phyloP scores from a whole-genome alignment of 2,113 vertebrate genomes.

The Lycaon pictus region DNA sequence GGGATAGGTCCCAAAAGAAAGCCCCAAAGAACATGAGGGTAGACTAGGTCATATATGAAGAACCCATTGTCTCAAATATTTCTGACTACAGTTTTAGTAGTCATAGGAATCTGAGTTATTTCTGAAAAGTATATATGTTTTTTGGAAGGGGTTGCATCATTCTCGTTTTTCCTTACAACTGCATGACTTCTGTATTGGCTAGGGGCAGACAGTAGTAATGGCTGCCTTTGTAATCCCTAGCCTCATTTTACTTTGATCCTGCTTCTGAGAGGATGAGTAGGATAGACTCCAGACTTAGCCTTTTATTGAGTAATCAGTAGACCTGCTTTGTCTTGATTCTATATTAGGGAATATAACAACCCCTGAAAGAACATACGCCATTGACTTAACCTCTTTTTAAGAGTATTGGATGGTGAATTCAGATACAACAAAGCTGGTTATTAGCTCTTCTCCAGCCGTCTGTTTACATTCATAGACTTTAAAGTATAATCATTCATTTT shows the following conservation, averaged over 20 bases:
- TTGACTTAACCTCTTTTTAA: slow-evolving; percentile 31
- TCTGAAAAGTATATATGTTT: slow-evolving; percentile 24
- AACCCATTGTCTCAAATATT: neutral
- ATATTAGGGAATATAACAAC: neutral
- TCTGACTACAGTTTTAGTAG: neutral
- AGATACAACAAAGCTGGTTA: neutral
- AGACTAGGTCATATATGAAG: neutral
- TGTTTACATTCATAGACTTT: neutral
- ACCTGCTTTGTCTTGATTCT: slow-evolving; percentile 25
- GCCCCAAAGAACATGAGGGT: neutral
- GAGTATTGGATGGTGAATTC: slow-evolving; percentile 13
- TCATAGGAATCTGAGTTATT: neutral
- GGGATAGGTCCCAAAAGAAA: neutral
- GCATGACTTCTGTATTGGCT: neutral
- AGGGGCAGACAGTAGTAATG: neutral
- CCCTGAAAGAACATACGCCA: neutral
- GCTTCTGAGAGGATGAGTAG: neutral
- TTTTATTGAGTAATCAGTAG: neutral
- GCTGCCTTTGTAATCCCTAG: neutral
- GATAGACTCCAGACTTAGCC: neutral
- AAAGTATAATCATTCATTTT: slow-evolving; percentile 7
- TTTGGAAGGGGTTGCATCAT: neutral
- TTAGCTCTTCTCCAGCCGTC: neutral
- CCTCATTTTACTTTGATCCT: neutral
- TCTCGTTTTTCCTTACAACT: neutral